Base-by-base conservation (phyloP, 1,140 invertebrate genomes). In the Drosophila nannoptera region DNA sequence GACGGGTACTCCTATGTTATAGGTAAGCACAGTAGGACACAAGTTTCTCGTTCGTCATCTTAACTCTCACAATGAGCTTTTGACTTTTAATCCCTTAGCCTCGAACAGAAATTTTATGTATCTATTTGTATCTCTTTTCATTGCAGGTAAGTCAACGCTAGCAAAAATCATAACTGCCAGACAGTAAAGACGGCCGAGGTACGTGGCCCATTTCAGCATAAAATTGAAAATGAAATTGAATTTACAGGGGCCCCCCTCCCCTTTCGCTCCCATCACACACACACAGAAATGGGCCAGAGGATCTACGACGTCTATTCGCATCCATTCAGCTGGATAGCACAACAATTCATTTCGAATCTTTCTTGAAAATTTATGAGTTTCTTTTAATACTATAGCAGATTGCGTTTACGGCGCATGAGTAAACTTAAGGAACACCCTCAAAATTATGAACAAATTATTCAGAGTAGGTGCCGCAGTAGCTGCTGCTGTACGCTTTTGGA, bases 1-100 rank as follows among this genome's bases (percentile, higher is more conserved):
- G 94, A 95, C 84, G 94, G 94, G 77, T 95, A 95, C 90, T 94
- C 93, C 64, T 95, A 95, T 89, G 94, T 95, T 75, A 95, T 95
- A 91, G 94, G 94, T 95, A 90, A 94, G 93, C 8, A 7, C 16
- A 22, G 16, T 7, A 7, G 29, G 11, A 9, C 5, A 11, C 38
- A 32, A 22, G 22, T 22, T 5, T 16, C 40, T 64, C 36, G 35
- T 33, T 9, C 31, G 11, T 22, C 11, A 38, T 5, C 45, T 6
- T 3, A 32, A 58, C 43, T 62, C 49, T 69, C 66, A 69, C 60
- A 59, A 63, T 69, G 65, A 54, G 29, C 14, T 32, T 45, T 55
- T 54, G 36, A 62, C 45, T 67, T 56, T 62, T 60, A 66, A 67
- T 55, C 67, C 36, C 2, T 50, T 43, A 54, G 32, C 7, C 16